These are phyloP conservation scores for Leptoteleia sp. DNA, from an alignment of 1,140 invertebrate species.

Conservation along the genomic window DNA sequence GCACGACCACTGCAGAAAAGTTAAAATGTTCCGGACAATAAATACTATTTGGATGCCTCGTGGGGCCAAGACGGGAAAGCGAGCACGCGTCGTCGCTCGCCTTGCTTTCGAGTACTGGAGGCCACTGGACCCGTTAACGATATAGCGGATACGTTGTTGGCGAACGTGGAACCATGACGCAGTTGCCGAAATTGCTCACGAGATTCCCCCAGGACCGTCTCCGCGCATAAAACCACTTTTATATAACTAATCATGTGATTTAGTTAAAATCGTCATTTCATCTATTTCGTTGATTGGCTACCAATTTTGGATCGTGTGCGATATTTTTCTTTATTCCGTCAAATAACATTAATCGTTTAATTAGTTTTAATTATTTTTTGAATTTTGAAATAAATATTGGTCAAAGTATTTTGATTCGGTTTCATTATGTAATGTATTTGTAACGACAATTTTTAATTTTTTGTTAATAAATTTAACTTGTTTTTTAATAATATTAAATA, in stretches of 20 bases:
- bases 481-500: too few species aligned
- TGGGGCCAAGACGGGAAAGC: constrained; percentile 45
- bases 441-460: too few species aligned
- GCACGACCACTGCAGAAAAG: constrained; percentile 9
- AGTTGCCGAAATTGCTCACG: constrained; percentile 74
- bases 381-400: too few species aligned
- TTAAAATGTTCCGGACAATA: constrained; percentile 7
- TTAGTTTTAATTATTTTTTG: too few species aligned
- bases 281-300: constrained; percentile 10
- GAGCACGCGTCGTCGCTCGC: constrained; percentile 46
- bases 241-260: constrained; percentile 50
- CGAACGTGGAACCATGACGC: constrained; percentile 70
- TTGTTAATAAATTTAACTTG: too few species aligned
- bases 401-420: too few species aligned
- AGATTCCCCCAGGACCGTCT: constrained; percentile 58
- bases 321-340: background rate
- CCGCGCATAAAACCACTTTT: constrained; percentile 32
- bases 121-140: constrained; percentile 67
- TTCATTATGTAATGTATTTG: too few species aligned
- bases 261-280: constrained; percentile 24
- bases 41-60: constrained; percentile 23
- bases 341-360: constrained; percentile 14
- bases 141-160: constrained; percentile 58
- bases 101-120: constrained; percentile 60
- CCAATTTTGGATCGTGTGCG: constrained; percentile 6